phyloP scores from a whole-genome alignment of 2,888 invertebrate genomes.

The Sarcophaga caerulescens region DNA sequence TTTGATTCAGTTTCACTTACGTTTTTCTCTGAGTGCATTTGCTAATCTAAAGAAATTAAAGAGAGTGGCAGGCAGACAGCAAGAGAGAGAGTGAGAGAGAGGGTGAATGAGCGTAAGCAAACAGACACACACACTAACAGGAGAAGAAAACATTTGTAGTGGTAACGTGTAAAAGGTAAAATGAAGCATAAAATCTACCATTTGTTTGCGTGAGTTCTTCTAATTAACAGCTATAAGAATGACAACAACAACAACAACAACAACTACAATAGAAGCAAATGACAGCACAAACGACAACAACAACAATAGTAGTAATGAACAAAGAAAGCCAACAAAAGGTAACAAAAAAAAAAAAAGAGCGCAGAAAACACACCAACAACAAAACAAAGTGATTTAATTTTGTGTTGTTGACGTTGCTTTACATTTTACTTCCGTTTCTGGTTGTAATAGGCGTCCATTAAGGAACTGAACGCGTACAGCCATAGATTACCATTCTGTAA shows the following conservation, averaged over 20 bases:
- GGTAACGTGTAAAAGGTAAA: slow-evolving; percentile 65
- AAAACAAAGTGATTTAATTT: slow-evolving; percentile 68
- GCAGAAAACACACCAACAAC: slow-evolving; percentile 3
- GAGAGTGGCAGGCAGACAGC: no score
- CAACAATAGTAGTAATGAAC: neutral
- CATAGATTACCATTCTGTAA: slow-evolving; percentile 58
- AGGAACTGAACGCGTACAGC: slow-evolving; percentile 65
- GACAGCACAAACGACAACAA: slow-evolving; percentile 20
- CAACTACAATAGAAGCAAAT: slow-evolving; percentile 13
- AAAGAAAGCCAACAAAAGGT: neutral
- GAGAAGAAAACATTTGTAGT: slow-evolving; percentile 35
- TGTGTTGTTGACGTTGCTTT: slow-evolving; percentile 68
- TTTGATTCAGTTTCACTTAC: neutral
- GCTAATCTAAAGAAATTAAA: neutral
- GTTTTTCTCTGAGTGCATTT: neutral
- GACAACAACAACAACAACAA: slow-evolving; percentile 35
- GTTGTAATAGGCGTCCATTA: slow-evolving; percentile 68
- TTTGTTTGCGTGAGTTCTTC: slow-evolving; percentile 67
- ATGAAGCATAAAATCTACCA: slow-evolving; percentile 67
- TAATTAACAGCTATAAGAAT: slow-evolving; percentile 68
- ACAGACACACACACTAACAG: no score
- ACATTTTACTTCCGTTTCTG: slow-evolving; percentile 69
- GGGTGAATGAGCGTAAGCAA: neutral
- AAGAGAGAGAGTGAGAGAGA: neutral
- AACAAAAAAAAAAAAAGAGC: slow-evolving; percentile 31